Evolutionary conservation across 2,113 vertebrate species (phyloP).

Genomic region (Gila orcuttii): DNA sequence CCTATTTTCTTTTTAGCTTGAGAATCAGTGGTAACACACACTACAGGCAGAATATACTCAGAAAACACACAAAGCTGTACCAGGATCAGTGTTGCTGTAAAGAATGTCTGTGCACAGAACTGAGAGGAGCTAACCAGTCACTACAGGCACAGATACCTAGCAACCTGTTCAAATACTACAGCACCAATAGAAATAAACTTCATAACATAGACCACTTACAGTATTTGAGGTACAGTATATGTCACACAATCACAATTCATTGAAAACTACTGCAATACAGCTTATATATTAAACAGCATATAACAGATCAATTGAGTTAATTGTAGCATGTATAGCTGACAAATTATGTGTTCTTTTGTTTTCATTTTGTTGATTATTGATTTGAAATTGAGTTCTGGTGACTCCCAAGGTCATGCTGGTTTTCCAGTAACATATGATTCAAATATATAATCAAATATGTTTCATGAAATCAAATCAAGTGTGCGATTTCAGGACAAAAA

Average conservation of each 20-base stretch:
- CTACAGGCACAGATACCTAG: not conserved
- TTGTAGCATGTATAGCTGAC: not conserved
- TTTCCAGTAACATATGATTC: not conserved
- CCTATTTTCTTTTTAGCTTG: not conserved
- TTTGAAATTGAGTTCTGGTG: not conserved
- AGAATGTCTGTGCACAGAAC: conserved; percentile 39
- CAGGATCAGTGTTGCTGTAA: conserved; percentile 8
- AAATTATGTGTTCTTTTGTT: not conserved
- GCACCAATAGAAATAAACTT: conserved; percentile 18
- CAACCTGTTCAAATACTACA: not conserved
- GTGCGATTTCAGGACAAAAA: not conserved
- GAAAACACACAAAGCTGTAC: conserved; percentile 14
- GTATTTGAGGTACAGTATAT: conserved; percentile 34
- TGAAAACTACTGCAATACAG: conserved; percentile 1
- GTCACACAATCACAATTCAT: conserved; percentile 30
- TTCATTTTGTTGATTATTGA: conserved; percentile 4
- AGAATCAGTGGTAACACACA: not conserved
- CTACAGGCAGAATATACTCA: not conserved
- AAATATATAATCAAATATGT: conserved; percentile 3
- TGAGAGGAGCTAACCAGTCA: conserved; percentile 7
- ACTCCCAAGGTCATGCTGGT: not conserved
- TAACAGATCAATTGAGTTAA: not conserved
- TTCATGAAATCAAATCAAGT: not conserved
- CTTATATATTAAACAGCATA: conserved; percentile 5
- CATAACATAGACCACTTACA: conserved; percentile 12